Evolutionary conservation across 2,113 vertebrate species (phyloP).

Genomic region (Cariama cristata): DNA sequence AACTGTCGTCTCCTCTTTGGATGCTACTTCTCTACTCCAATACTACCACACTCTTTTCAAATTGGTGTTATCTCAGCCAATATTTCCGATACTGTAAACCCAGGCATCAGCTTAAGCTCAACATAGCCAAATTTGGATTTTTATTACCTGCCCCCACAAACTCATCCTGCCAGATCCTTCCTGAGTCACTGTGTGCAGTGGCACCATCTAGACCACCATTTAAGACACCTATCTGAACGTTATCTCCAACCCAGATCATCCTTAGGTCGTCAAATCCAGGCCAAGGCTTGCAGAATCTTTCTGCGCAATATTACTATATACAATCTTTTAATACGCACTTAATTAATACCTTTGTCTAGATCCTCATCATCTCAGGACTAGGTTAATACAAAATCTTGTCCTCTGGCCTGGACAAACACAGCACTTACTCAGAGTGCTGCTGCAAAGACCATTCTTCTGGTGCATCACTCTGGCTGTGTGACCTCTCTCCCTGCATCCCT

Average conservation of each 20-base stretch:
- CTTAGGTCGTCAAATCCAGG: neutral
- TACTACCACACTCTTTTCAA: neutral
- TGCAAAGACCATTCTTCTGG: neutral
- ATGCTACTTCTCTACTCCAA: neutral
- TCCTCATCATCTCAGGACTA: neutral
- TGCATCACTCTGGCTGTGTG: neutral
- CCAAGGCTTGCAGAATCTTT: neutral
- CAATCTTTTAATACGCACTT: neutral
- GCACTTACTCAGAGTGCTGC: neutral
- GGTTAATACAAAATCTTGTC: neutral
- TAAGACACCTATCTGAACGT: neutral
- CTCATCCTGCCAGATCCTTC: neutral
- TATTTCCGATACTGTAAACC: neutral
- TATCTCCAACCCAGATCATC: neutral
- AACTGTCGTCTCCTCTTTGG: neutral
- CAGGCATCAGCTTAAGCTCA: neutral
- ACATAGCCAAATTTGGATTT: neutral
- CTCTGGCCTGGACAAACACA: neutral
- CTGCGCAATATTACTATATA: neutral
- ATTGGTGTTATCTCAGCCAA: neutral
- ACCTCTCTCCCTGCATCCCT: neutral
- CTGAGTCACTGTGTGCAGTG: neutral
- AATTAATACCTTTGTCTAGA: neutral
- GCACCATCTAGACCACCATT: neutral
- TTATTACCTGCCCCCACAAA: neutral